Evolutionary conservation across 1,140 invertebrate genomes (phyloP), one percentile per base, ranked within the genome.

Genomic region (Diabrotica undecimpunctata): DNA sequence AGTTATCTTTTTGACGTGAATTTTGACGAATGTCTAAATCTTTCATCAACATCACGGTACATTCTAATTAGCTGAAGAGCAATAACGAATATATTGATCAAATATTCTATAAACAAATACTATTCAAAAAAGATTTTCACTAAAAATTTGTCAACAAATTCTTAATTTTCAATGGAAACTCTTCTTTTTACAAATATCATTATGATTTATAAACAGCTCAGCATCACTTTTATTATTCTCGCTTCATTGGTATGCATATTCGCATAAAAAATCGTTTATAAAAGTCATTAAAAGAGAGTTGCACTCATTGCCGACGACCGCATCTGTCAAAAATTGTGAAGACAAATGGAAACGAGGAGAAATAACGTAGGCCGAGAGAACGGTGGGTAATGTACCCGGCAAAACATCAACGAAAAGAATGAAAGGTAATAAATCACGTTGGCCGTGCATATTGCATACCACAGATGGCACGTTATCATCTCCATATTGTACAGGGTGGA

Each of bases 371-470:
- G 57, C 38, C 12, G n/a, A 38, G 36, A 46, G 13, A 59, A 0
- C 36, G 57, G 36, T 9, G 9, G n/a, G 14, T 35, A 58, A 59
- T 46, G 25, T 55, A 55, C 13, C 25, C 25, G 25, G 25, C 25
- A 25, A 25, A 53, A 11, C n/a, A 53, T 53, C 51, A 11, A 14
- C 10, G n/a, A 14, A 14, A 53, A 53, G 51, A 53, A 53, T n/a
- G 51, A 53, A 11, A n/a, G 51, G n/a, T 8, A 12, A 53, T 53
- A 53, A 53, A 53, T 53, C 51, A 53, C n/a, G 10, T n/a, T 25
- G 25, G 51, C n/a, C n/a, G 14, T 53, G 51, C 51, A 53, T 53
- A 53, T 12, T 53, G 51, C 51, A 53, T 53, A 12, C 51, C 51
- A n/a, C n/a, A 6, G 51, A 53, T 53, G 10, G 51, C n/a, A 11